Evolutionary conservation across 2,113 vertebrate genomes (phyloP).

Genomic region (Xyrauchen texanus): DNA sequence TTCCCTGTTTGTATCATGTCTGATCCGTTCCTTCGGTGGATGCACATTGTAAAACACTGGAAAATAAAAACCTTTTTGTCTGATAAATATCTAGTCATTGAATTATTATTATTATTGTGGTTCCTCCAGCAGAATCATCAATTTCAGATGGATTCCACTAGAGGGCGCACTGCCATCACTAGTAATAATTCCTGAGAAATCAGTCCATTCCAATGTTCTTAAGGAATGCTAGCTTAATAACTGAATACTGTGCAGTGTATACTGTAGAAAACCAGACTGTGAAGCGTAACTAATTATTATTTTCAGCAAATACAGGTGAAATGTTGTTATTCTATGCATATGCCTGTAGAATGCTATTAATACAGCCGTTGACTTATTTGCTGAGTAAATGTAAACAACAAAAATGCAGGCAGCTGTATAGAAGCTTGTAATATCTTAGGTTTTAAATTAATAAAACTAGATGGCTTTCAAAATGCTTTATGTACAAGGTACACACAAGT

Average conservation of each 20-base stretch:
- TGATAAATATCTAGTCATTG: slow-evolving; percentile 41
- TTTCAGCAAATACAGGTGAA: too few species aligned
- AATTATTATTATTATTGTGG: background rate
- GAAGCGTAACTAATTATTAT: too few species aligned
- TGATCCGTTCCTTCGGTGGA: slow-evolving; percentile 75
- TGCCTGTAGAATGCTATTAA: too few species aligned
- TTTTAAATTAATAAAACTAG: slow-evolving; percentile 10
- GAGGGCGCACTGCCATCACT: too few species aligned
- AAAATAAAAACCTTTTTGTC: slow-evolving; percentile 84
- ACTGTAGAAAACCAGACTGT: too few species aligned
- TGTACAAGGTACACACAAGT: slow-evolving; percentile 79
- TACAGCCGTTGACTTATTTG: too few species aligned
- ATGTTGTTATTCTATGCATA: too few species aligned
- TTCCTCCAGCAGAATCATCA: background rate
- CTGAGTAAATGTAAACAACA: background rate
- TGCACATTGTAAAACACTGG: slow-evolving; percentile 91
- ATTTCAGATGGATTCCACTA: background rate
- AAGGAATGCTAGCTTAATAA: too few species aligned
- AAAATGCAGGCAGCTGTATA: background rate
- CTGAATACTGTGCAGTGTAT: too few species aligned
- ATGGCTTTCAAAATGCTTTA: slow-evolving; percentile 75
- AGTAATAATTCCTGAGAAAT: too few species aligned
- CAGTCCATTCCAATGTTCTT: too few species aligned
- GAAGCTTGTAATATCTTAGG: background rate
- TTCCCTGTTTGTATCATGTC: slow-evolving; percentile 80